Conservation (phyloP, 1,140 invertebrate species). For the Brachionus manjavacas region DNA sequence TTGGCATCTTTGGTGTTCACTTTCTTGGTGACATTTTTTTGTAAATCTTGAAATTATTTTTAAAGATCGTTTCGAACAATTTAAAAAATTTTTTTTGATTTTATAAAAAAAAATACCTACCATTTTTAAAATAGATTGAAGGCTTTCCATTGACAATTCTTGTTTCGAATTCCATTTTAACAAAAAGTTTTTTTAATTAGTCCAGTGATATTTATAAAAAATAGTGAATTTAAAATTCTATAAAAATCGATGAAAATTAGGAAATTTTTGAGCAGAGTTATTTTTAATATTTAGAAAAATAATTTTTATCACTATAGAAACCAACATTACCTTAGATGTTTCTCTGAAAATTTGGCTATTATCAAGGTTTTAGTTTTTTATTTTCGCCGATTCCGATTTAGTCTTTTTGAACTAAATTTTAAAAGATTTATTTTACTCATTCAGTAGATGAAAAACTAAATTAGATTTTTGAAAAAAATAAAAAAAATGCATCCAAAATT, state of each 20-base stretch:
- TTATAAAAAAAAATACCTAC: not conserved
- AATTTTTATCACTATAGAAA: not conserved
- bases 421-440: not conserved
- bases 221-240: not conserved
- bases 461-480: no score
- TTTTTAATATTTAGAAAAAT: not conserved
- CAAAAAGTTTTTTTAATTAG: not conserved
- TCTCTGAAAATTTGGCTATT: not conserved
- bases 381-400: not conserved
- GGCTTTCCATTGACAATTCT: conserved; percentile 37
- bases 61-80: no score
- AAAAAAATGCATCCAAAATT: no score
- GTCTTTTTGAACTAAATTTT: not conserved
- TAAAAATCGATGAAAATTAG: not conserved
- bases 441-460: not conserved
- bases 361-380: not conserved
- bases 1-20: not conserved
- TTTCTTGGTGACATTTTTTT: not conserved
- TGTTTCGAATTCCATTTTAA: conserved; percentile 37
- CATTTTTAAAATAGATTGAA: conserved; percentile 31
- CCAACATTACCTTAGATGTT: not conserved
- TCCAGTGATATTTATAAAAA: not conserved
- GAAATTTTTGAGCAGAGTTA: not conserved
- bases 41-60: not conserved
- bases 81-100: no score